These are phyloP conservation scores for Acleris sparsana DNA, from an alignment of 2,888 invertebrate species.

Conservation along the genomic window DNA sequence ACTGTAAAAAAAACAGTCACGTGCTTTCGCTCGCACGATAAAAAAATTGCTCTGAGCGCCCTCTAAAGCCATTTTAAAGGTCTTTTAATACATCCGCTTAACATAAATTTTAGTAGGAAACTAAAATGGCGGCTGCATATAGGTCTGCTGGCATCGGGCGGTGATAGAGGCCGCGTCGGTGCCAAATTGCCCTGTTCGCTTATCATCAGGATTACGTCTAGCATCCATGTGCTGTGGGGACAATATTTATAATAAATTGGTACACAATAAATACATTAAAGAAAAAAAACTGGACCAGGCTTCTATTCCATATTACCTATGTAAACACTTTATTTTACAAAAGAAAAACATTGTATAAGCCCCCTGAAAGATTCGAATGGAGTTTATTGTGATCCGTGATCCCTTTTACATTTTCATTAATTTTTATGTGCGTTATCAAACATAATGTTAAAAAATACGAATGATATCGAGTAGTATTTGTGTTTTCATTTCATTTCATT, in stretches of 20 bases:
- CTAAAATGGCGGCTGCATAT: slow-evolving; percentile 61
- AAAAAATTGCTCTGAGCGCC: neutral
- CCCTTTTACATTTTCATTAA: no score
- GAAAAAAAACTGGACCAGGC: neutral
- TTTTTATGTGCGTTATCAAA: no score
- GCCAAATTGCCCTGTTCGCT: slow-evolving; percentile 79
- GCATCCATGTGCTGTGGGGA: slow-evolving; percentile 27
- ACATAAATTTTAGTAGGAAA: slow-evolving; percentile 68
- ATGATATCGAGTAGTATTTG: no score
- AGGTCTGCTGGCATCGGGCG: slow-evolving; percentile 66
- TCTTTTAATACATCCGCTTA: slow-evolving; percentile 55
- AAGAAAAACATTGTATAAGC: no score
- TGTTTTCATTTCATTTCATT: no score
- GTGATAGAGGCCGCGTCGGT: slow-evolving; percentile 63
- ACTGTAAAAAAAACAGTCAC: no score
- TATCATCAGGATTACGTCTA: slow-evolving; percentile 75
- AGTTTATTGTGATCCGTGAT: no score
- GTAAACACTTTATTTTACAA: no score
- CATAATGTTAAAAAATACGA: no score
- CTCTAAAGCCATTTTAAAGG: slow-evolving; percentile 19
- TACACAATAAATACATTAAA: neutral
- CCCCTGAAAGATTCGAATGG: no score
- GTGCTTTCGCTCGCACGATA: no score
- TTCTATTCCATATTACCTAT: no score
- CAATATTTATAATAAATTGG: slow-evolving; percentile 22